Base-by-base conservation (phyloP, 2,113 vertebrate genomes). In the Mustela nigripes region DNA sequence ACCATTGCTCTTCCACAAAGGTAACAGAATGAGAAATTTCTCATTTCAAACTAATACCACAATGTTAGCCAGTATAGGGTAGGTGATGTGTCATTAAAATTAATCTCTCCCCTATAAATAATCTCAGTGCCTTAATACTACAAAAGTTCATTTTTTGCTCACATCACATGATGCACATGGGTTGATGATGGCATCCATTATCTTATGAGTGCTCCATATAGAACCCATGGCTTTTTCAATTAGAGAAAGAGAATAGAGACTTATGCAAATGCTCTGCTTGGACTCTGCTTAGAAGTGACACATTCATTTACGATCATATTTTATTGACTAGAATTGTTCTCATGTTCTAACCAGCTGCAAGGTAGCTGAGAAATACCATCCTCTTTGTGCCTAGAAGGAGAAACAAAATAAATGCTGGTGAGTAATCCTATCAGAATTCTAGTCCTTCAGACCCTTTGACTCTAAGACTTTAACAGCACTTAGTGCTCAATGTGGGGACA, bases 21-120 rank as follows among this genome's bases (percentile, higher is more conserved):
- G 12, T 53, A 36, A 76, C 12, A 81, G 22, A 19, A 67, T 80
- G 36, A 73, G 28, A 79, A 10, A n/a, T 22, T 78, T 88, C 36
- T 92, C 78, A 45, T 85, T 76, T 53, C 21, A 4, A 45, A 8
- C 60, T n/a, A 31, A 2, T 50, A n/a, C 7, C 26, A 26, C 9
- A 42, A 0, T 50, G 58, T 33, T 84, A 93, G 60, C 21, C 22
- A 53, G 5, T 16, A 26, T 39, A 78, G 19, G 31, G 5, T 81
- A 84, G 1, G 4, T 26, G 86, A 71, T 79, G 19, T 19, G 26
- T 0, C 18, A 69, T 0, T 21, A 79, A 58, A 16, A 50, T 16
- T n/a, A 88, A 19, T 3, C 22, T 6, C 5, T 48, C 12, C 4
- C 0, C 2, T 1, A 16, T 16, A 31, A 62, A 16, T 16, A 31